These are phyloP conservation scores for Philaethria dido DNA, from an alignment of 2,888 invertebrate species.

Conservation along the genomic window DNA sequence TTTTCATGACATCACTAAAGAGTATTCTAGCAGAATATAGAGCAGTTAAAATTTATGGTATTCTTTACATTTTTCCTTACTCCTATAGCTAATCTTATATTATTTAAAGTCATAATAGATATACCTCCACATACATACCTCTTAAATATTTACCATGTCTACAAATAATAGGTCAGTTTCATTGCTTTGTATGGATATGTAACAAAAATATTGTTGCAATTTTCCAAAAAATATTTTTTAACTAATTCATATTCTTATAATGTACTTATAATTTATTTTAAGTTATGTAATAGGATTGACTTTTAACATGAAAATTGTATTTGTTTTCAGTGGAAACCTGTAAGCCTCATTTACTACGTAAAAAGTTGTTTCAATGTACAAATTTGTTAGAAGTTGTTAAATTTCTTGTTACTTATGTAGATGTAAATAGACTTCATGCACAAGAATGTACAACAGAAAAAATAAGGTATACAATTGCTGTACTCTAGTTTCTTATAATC, in stretches of 20 bases:
- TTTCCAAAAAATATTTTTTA: not conserved
- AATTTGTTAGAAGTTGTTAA: slow-evolving; percentile 72
- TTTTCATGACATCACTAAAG: slow-evolving; percentile 77
- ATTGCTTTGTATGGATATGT: not conserved
- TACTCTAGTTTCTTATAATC: not conserved
- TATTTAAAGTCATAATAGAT: not conserved
- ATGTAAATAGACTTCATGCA: slow-evolving; percentile 61
- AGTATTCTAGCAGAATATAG: slow-evolving; percentile 78
- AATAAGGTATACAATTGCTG: slow-evolving; percentile 52
- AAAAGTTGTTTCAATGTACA: slow-evolving; percentile 67
- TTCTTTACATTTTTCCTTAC: slow-evolving; percentile 39
- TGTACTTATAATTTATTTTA: not conserved
- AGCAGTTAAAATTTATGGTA: slow-evolving; percentile 77
- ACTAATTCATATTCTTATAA: not conserved
- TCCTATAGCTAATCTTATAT: not conserved
- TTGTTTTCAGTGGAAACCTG: slow-evolving; percentile 73
- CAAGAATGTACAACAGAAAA: slow-evolving; percentile 54
- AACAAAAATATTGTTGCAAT: not conserved
- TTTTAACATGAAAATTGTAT: slow-evolving; percentile 2
- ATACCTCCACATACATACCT: not conserved
- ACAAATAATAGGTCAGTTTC: not conserved
- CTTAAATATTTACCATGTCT: too few relatives aligned
- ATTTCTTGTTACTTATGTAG: slow-evolving; percentile 63
- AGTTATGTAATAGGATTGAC: not conserved
- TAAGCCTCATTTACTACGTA: slow-evolving; percentile 67